These are phyloP conservation scores for Phlogophora meticulosa DNA, from an alignment of 2,888 invertebrate species.

Conservation along the genomic window DNA sequence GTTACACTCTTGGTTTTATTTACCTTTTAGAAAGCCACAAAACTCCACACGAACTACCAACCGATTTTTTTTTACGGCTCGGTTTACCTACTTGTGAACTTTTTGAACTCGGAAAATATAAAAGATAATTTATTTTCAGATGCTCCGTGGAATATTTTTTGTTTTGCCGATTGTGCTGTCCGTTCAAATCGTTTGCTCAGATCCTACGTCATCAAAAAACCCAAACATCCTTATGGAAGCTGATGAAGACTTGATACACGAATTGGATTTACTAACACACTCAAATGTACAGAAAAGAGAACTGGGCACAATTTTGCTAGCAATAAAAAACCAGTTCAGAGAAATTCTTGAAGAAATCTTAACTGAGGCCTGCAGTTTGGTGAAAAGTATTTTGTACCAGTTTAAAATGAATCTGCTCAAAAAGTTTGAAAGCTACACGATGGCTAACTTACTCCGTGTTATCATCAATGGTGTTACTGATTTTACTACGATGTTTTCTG, in stretches of 20 bases:
- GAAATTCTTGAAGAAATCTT: slow-evolving; percentile 73
- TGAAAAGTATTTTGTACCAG: slow-evolving; percentile 66
- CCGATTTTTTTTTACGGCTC: too few species aligned
- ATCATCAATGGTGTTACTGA: slow-evolving; percentile 73
- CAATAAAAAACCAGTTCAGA: slow-evolving; percentile 74
- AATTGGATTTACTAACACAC: slow-evolving; percentile 28
- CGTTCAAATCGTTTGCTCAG: slow-evolving; percentile 18
- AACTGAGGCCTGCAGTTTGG: slow-evolving; percentile 66
- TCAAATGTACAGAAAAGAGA: slow-evolving; percentile 55
- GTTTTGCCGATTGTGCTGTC: slow-evolving; percentile 29
- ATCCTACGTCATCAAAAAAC: slow-evolving; percentile 14
- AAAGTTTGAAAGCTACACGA: slow-evolving; percentile 72
- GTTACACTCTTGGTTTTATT: background rate
- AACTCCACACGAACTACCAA: background rate
- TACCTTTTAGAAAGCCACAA: background rate
- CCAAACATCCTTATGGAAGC: slow-evolving; percentile 1
- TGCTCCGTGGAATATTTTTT: slow-evolving; percentile 23
- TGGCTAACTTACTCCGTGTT: slow-evolving; percentile 74
- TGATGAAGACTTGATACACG: slow-evolving; percentile 42
- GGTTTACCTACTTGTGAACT: too few species aligned
- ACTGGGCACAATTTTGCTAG: slow-evolving; percentile 65
- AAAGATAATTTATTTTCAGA: slow-evolving; percentile 49
- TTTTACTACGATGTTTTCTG: slow-evolving; percentile 63
- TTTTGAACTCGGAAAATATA: background rate
- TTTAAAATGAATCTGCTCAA: slow-evolving; percentile 75